phyloP scores from a whole-genome alignment of 2,113 vertebrate species.

The Aix galericulata region DNA sequence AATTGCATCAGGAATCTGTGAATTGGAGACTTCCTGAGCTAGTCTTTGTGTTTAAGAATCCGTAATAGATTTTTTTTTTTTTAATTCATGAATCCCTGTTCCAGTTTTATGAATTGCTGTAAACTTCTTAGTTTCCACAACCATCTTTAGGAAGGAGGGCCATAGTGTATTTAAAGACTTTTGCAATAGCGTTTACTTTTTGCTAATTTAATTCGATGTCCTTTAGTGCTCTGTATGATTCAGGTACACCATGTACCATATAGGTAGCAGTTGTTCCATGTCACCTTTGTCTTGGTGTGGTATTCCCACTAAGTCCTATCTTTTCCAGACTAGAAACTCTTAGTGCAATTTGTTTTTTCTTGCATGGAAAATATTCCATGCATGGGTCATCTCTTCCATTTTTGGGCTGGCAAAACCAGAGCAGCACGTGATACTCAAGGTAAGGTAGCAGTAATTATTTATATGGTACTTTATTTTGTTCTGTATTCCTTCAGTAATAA shows the following conservation, averaged over 20 bases:
- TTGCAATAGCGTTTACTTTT: neutral
- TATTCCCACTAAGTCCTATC: neutral
- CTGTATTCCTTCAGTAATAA: neutral
- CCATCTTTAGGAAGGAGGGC: neutral
- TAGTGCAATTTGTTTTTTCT: neutral
- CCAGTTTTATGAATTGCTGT: neutral
- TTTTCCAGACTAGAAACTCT: neutral
- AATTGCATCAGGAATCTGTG: neutral
- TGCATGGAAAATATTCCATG: neutral
- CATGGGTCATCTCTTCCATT: neutral
- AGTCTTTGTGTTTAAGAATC: neutral
- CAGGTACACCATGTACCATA: neutral
- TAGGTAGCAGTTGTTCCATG: neutral
- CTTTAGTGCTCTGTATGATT: neutral
- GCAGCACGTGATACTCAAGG: neutral
- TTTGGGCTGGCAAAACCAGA: neutral
- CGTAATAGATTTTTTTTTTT: neutral
- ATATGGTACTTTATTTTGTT: neutral
- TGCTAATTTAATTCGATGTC: neutral
- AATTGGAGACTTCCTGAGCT: accelerated
- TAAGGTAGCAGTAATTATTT: neutral
- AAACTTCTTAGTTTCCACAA: neutral
- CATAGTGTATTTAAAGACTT: neutral
- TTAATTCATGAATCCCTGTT: neutral
- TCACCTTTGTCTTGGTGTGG: no score